Evolutionary conservation across 2,113 vertebrate species (phyloP).

Genomic region (Corythaixoides concolor): DNA sequence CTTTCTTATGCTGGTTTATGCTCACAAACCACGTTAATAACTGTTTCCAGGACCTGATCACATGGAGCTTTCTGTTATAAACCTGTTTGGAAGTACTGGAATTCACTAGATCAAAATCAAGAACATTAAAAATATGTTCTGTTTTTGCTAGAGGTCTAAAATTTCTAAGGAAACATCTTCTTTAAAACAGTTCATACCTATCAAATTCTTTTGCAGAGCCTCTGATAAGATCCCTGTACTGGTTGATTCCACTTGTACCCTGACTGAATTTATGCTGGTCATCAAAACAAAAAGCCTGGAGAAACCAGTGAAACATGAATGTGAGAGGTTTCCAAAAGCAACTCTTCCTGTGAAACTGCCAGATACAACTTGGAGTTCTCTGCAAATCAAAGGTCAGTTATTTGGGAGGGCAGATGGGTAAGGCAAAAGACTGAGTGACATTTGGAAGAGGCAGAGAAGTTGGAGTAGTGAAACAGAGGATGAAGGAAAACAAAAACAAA

Average conservation of each 20-base stretch:
- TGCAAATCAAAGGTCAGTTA: not conserved
- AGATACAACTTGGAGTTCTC: not conserved
- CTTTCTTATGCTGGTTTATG: not conserved
- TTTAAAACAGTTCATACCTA: not conserved
- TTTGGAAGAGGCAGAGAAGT: not conserved
- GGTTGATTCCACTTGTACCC: not conserved
- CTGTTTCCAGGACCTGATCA: not conserved
- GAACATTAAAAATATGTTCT: not conserved
- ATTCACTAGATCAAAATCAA: not conserved
- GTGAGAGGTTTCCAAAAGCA: not conserved
- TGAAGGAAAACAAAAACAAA: not conserved
- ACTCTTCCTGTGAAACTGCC: not conserved
- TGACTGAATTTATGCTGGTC: not conserved
- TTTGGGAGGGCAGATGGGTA: not conserved
- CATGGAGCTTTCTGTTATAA: not conserved
- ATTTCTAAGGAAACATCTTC: not conserved
- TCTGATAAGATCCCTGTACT: not conserved
- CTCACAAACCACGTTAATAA: not conserved
- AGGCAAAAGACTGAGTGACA: not conserved
- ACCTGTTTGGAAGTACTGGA: not conserved
- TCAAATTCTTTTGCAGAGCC: not conserved
- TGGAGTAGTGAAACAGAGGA: not conserved
- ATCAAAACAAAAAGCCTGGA: not conserved
- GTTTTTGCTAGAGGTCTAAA: not conserved
- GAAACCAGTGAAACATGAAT: not conserved